These are phyloP conservation scores for Timandra comae DNA, from an alignment of 2,888 invertebrate genomes.

Conservation along the genomic window DNA sequence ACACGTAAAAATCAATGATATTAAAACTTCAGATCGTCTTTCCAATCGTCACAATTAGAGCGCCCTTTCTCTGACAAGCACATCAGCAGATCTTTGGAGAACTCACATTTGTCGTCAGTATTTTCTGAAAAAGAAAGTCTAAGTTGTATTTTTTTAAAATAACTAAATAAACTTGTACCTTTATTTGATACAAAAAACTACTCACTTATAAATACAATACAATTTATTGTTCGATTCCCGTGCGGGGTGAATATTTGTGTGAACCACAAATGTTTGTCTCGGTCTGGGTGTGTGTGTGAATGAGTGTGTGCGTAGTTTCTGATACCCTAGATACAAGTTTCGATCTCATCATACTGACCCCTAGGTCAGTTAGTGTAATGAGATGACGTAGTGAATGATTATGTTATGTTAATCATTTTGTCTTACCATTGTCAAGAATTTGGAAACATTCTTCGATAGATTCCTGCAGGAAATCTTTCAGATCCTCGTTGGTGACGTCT, in stretches of 20 bases:
- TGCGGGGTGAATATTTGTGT: too few species aligned
- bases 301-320: too few species aligned
- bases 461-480: conserved; percentile 82
- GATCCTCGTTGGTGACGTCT: conserved; percentile 78
- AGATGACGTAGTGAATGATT: too few species aligned
- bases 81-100: conserved; percentile 78
- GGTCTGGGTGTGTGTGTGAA: too few species aligned
- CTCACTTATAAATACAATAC: background rate
- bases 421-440: conserved; percentile 68
- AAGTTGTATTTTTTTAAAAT: too few species aligned
- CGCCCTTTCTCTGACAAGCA: conserved; percentile 84
- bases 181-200: too few species aligned
- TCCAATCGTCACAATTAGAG: conserved; percentile 86
- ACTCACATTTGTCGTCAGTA: conserved; percentile 79
- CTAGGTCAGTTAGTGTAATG: too few species aligned
- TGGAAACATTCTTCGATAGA: conserved; percentile 84
- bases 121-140: conserved; percentile 54
- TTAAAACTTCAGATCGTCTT: conserved; percentile 57
- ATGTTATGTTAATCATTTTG: background rate
- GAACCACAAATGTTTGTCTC: too few species aligned
- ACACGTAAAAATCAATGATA: background rate
- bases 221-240: background rate
- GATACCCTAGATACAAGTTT: too few species aligned
- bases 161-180: too few species aligned
- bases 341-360: too few species aligned